Evolutionary conservation across 2,888 invertebrate genomes (phyloP).

Genomic region (Microctonus aethiopoides): DNA sequence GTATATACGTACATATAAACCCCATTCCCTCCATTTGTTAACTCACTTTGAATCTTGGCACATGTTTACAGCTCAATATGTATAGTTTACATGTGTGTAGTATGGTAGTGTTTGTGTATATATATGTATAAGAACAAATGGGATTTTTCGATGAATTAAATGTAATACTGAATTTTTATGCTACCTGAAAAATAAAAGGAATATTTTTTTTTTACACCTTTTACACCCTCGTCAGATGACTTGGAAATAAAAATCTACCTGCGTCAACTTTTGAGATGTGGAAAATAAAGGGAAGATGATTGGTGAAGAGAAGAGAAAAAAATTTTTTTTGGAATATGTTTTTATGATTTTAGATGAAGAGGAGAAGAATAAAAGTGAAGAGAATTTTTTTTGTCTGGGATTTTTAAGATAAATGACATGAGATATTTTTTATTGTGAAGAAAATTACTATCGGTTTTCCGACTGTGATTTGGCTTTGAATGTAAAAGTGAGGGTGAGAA

Average conservation of each 20-base stretch:
- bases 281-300: background rate
- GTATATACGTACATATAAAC: background rate
- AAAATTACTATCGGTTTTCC: background rate
- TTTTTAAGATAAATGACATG: background rate
- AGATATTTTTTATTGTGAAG: background rate
- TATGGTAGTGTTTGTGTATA: too few relatives aligned
- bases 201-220: background rate
- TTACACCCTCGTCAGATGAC: background rate
- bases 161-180: background rate
- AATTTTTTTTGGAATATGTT: too few relatives aligned
- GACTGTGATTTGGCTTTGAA: background rate
- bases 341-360: background rate
- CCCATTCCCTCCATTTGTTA: background rate
- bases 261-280: too few relatives aligned
- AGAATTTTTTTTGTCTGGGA: background rate
- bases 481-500: background rate
- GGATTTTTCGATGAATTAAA: background rate
- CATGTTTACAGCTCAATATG: too few relatives aligned
- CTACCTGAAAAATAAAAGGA: background rate
- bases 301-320: background rate
- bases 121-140: background rate
- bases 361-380: background rate
- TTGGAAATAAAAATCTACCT: background rate
- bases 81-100: background rate
- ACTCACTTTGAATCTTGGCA: too few relatives aligned